These are phyloP conservation scores for Sericinus montela DNA, from an alignment of 2,888 invertebrate genomes.

Conservation along the genomic window DNA sequence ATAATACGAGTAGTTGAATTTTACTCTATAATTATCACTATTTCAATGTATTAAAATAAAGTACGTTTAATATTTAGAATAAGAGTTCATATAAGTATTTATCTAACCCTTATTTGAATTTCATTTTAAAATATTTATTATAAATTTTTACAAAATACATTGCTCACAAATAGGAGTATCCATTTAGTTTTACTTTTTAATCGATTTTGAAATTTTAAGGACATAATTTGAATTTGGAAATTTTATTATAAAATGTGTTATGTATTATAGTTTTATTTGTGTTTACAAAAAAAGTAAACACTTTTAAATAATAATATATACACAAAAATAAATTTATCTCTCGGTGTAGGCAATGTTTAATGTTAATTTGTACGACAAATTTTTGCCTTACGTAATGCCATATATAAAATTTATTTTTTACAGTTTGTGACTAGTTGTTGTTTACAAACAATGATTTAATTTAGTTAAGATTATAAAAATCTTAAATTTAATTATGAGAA, in stretches of 20 bases:
- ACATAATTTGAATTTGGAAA: conserved; percentile 4
- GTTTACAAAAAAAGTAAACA: too few species aligned
- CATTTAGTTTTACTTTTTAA: conserved; percentile 20
- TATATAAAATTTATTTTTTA: neutral
- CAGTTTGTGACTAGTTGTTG: neutral
- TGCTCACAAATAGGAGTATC: too few species aligned
- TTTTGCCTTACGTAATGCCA: too few species aligned
- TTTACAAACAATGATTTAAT: conserved; percentile 6
- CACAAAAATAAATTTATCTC: too few species aligned
- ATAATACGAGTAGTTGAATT: conserved; percentile 53
- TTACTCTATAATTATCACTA: conserved; percentile 62
- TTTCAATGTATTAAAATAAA: conserved; percentile 53
- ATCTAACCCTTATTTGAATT: conserved; percentile 7
- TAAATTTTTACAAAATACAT: too few species aligned
- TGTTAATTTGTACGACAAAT: neutral
- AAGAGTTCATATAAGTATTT: conserved; percentile 31
- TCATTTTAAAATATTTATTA: conserved; percentile 2
- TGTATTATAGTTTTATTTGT: too few species aligned
- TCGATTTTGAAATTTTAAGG: conserved; percentile 15
- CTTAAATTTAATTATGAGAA: conserved; percentile 39
- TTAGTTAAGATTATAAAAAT: conserved; percentile 38
- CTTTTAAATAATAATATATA: too few species aligned
- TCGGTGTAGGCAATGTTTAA: too few species aligned
- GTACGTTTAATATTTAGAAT: conserved; percentile 38
- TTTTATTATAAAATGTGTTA: neutral